These are phyloP conservation scores for Drosophila antonietae DNA, from an alignment of 2,888 invertebrate species.

Conservation along the genomic window DNA sequence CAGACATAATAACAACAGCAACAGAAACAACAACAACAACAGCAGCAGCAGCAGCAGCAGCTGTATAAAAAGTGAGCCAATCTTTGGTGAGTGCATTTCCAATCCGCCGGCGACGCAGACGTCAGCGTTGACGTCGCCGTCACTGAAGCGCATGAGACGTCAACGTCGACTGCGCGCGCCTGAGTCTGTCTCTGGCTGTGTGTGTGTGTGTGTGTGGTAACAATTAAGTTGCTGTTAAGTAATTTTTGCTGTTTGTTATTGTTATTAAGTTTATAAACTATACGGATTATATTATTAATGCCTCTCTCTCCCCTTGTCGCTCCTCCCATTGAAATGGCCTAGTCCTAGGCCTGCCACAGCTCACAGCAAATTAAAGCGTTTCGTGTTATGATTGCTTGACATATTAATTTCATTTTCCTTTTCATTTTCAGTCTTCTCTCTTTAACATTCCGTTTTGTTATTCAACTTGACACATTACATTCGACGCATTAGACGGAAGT, in stretches of 20 bases:
- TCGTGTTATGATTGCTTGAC: slow-evolving; percentile 39
- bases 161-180: slow-evolving; percentile 33
- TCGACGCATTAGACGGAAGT: slow-evolving; percentile 32
- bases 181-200: slow-evolving; percentile 8
- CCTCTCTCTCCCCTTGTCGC: not conserved
- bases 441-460: slow-evolving; percentile 32
- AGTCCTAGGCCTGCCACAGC: slow-evolving; percentile 29
- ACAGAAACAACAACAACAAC: slow-evolving; percentile 35
- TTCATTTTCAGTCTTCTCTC: slow-evolving; percentile 23
- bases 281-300: slow-evolving; percentile 21
- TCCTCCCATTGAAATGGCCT: slow-evolving; percentile 39
- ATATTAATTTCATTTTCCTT: slow-evolving; percentile 38
- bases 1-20: slow-evolving; percentile 40
- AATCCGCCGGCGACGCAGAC: slow-evolving; percentile 58
- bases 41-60: slow-evolving; percentile 24
- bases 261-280: slow-evolving; percentile 53
- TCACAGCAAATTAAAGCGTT: slow-evolving; percentile 23
- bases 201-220: slow-evolving; percentile 53
- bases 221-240: slow-evolving; percentile 74
- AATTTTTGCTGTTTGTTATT: slow-evolving; percentile 61
- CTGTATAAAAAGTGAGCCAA: slow-evolving; percentile 63
- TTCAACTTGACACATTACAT: slow-evolving; percentile 41
- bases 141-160: slow-evolving; percentile 68
- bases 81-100: slow-evolving; percentile 71
- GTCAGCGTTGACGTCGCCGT: slow-evolving; percentile 49